Percentiles rank a stretch among this genome's conserved stretches.
These are phyloP conservation scores for Thereva unica DNA, from an alignment of 2,888 invertebrate genomes.

Conservation along the genomic window DNA sequence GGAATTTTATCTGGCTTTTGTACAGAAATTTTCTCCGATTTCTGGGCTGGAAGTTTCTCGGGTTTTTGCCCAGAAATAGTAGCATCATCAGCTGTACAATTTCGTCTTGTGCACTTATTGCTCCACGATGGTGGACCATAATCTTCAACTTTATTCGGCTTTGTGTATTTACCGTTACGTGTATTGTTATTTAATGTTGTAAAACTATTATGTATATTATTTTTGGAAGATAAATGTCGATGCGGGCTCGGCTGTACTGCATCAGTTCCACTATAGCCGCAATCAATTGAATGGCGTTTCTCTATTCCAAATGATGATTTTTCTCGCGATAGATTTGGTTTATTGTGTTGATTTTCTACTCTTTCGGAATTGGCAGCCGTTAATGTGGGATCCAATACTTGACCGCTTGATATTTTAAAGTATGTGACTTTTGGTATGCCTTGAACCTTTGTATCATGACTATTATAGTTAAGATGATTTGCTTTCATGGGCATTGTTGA, in stretches of 20 bases:
- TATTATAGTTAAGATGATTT: background rate
- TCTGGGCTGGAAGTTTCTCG: background rate
- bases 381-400: constrained; percentile 1
- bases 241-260: background rate
- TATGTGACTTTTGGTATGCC: constrained; percentile 38
- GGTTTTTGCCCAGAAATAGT: constrained; percentile 11
- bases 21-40: background rate
- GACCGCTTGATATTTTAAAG: constrained; percentile 35
- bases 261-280: constrained; percentile 24
- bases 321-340: background rate
- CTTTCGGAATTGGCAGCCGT: constrained; percentile 24
- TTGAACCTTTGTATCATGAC: constrained; percentile 20
- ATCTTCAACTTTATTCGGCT: too few species aligned
- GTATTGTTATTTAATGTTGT: background rate
- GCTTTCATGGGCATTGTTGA: background rate
- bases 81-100: background rate
- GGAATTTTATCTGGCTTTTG: constrained; percentile 1
- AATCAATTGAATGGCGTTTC: constrained; percentile 47
- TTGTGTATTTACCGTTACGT: too few species aligned
- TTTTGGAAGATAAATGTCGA: background rate
- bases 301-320: constrained; percentile 35
- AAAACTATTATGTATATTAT: background rate
- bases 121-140: too few species aligned
- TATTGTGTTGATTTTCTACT: constrained; percentile 15
- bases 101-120: too few species aligned